phyloP scores from a whole-genome alignment of 2,888 invertebrate genomes.

The Myopa tessellatipennis region DNA sequence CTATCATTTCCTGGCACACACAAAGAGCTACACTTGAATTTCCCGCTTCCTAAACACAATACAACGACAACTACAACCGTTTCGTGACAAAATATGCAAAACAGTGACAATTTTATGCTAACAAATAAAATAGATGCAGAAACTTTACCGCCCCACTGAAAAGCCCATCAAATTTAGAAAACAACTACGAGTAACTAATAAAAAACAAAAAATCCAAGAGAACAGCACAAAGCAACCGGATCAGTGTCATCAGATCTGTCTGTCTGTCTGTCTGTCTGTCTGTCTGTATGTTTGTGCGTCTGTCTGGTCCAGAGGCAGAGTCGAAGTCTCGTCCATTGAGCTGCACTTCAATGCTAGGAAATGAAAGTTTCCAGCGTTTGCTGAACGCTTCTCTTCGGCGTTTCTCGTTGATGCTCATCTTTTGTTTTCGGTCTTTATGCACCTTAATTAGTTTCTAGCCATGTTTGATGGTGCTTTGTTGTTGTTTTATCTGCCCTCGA shows the following conservation, averaged over 20 bases:
- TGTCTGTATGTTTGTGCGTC: no score
- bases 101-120: slow-evolving; percentile 60
- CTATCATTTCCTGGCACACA: neutral
- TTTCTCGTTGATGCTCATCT: neutral
- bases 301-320: no score
- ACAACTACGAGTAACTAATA: neutral
- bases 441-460: slow-evolving; percentile 6
- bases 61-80: slow-evolving; percentile 44
- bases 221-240: neutral
- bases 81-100: slow-evolving; percentile 66
- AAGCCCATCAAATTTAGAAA: neutral
- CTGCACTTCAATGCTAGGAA: no score
- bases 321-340: no score
- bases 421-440: neutral
- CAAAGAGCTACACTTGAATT: neutral
- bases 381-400: neutral
- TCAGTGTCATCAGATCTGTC: neutral
- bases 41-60: neutral
- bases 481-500: neutral
- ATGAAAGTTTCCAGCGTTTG: neutral
- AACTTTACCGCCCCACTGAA: neutral
- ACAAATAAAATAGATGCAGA: slow-evolving; percentile 22
- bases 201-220: slow-evolving; percentile 3
- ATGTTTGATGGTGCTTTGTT: neutral
- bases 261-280: neutral